phyloP scores from a whole-genome alignment of 2,113 vertebrate genomes.

The Psettodes erumei region DNA sequence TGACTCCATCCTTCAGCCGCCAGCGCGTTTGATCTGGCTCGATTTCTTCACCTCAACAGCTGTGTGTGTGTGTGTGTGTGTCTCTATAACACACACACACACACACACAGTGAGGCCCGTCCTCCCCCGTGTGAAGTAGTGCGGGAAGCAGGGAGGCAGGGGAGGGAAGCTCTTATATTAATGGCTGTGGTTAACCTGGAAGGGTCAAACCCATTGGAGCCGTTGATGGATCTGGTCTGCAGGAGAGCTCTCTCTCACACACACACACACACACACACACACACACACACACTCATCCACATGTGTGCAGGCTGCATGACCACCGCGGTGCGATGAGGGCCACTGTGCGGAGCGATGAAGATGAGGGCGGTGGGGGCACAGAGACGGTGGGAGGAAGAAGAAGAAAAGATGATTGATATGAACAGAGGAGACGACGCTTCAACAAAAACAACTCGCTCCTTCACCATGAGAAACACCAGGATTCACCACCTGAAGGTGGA shows the following conservation, averaged over 20 bases:
- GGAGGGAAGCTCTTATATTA: constrained; percentile 89
- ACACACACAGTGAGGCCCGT: constrained; percentile 37
- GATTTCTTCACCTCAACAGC: constrained; percentile 52
- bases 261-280: constrained; percentile 22
- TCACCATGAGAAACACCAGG: background rate
- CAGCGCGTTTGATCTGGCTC: constrained; percentile 61
- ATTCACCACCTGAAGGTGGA: too few relatives aligned
- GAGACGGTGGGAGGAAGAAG: background rate
- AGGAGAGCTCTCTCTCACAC: constrained; percentile 69
- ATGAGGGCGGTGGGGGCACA: constrained; percentile 1
- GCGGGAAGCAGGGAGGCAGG: constrained; percentile 63
- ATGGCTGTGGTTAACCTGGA: constrained; percentile 93
- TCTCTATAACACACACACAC: background rate
- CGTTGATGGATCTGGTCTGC: constrained; percentile 96
- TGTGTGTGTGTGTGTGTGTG: constrained; percentile 19
- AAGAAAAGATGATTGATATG: too few relatives aligned
- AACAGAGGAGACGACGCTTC: too few relatives aligned
- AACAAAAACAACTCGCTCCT: background rate
- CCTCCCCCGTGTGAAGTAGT: constrained; percentile 66
- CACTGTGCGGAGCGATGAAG: constrained; percentile 18
- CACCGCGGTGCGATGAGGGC: constrained; percentile 28
- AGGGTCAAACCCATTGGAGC: constrained; percentile 98
- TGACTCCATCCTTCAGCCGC: constrained; percentile 60
- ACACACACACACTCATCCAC: constrained; percentile 7
- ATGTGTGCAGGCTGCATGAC: constrained; percentile 3